Evolutionary conservation across 1,140 invertebrate genomes (phyloP), one percentile per base, ranked within the genome.

Genomic region (Drosophila navojoa): DNA sequence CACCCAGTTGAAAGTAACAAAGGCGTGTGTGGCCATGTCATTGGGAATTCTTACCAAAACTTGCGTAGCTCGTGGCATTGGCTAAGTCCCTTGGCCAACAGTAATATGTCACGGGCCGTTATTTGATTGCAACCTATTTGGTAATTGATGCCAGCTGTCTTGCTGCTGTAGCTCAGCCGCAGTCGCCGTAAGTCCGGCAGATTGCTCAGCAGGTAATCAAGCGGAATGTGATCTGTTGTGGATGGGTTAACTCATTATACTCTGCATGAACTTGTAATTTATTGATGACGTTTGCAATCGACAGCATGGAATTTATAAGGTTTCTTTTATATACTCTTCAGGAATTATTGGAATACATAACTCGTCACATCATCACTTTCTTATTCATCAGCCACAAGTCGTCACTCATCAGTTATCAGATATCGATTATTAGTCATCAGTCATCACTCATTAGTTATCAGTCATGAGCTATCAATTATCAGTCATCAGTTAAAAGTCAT

Each of bases 151-250:
- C 90, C 90, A 16, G 81, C 78, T 42, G 89, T 92, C 87, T 92
- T 92, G 32, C 86, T 90, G 71, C 81, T 80, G 72, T 90, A 92
- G 53, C 86, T 92, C 61, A 92, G 71, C 70, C 79, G 84, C 79
- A 92, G 76, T 75, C 67, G 79, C 62, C 76, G 87, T 81, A 92
- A 87, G 71, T 92, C 89, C 78, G 90, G 84, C 61, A 92, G 81
- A 90, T 90, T 91, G 67, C 77, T 79, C 74, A 92, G 79, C 57
- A 92, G 82, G 84, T 90, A 91, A 91, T 92, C 91, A 77, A 92
- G 90, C 63, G 91, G 91, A 91, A 92, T 92, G 78, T 92, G 91
- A 91, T 92, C 91, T 92, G 72, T 60, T 62, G 49, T 60, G 49
- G 27, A 32, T 7, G 11, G n/a, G 4, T 25, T 32, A 16, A 47